Base-by-base conservation (phyloP, 1,140 invertebrate genomes). In the Achroia grisella region DNA sequence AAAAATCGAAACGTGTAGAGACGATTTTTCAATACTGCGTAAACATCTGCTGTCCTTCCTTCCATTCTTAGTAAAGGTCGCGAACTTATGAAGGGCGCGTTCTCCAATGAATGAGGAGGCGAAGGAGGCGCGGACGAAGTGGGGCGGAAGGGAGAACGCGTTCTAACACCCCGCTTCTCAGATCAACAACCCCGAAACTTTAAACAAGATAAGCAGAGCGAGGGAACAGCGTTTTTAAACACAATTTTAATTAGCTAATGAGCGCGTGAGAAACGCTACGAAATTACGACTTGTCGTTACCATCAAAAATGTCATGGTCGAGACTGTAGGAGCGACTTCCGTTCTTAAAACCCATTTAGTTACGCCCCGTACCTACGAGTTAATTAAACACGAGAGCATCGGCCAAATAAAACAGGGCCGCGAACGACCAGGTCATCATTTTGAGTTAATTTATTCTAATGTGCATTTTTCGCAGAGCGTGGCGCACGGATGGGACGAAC, bases 111-210 rank as follows among this genome's bases (percentile, higher is more conserved):
- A 80, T 75, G 67, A 60, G 51, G 42, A 46, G 53, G 55, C 60
- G 29, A 55, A 51, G 44, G 60, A 62, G 58, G 62, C 62, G 66
- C 68, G 61, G 71, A 37, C 39, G 49, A 52, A 48, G 36, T 34
- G 49, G 30, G 36, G 39, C n/a, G 44, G 33, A 44, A 49, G 35
- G 37, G 27, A 44, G 50, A 46, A 47, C 42, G 44, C 52, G 56
- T 57, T 47, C 50, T 45, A 40, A 45, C 52, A 51, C 48, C 58
- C 54, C 52, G 51, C 53, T 54, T 40, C 50, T 45, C 52, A 65
- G 76, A 80, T 71, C 72, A 80, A 80, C 72, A 80, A 77, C 76
- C 73, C 76, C 62, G 60, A 72, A 71, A 72, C 56, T 63, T 69
- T 74, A 71, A 76, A 73, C 65, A 71, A 77, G 71, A 80, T 77